Evolutionary conservation across 2,113 vertebrate genomes (phyloP).

Genomic region (Daubentonia madagascariensis): DNA sequence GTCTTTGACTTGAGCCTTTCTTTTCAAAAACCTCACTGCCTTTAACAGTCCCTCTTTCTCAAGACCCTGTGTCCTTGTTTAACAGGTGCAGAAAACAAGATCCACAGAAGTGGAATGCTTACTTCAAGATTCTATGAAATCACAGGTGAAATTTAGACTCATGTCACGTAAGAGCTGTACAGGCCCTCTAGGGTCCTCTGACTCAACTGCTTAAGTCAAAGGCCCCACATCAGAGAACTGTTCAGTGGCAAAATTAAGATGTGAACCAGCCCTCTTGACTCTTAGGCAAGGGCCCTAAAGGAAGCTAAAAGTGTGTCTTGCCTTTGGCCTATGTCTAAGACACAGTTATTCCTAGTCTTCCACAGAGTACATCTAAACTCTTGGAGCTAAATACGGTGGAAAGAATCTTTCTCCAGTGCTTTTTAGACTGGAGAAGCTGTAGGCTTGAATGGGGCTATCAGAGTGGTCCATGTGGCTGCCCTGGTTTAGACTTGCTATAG

Average conservation of each 20-base stretch:
- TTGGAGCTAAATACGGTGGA: not conserved
- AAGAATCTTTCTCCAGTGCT: not conserved
- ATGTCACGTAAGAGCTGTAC: not conserved
- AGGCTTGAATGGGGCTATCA: not conserved
- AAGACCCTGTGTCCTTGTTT: not conserved
- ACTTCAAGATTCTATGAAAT: not conserved
- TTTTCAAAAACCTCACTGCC: not conserved
- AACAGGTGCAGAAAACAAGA: not conserved
- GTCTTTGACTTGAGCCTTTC: not conserved
- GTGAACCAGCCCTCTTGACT: not conserved
- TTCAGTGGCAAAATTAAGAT: not conserved
- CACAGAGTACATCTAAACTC: not conserved
- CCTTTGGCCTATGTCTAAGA: not conserved
- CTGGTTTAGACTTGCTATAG: not conserved
- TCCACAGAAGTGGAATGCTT: not conserved
- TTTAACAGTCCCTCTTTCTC: not conserved
- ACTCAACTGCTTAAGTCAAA: not conserved
- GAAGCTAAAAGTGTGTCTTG: not conserved
- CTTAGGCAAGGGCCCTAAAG: not conserved
- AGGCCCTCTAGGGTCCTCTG: not conserved
- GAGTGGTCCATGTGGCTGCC: not conserved
- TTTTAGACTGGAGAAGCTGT: not conserved
- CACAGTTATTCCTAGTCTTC: not conserved
- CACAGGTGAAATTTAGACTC: not conserved
- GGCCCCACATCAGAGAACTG: not conserved